Evolutionary conservation across 2,888 invertebrate genomes (phyloP).

Genomic region (Zele albiditarsus): DNA sequence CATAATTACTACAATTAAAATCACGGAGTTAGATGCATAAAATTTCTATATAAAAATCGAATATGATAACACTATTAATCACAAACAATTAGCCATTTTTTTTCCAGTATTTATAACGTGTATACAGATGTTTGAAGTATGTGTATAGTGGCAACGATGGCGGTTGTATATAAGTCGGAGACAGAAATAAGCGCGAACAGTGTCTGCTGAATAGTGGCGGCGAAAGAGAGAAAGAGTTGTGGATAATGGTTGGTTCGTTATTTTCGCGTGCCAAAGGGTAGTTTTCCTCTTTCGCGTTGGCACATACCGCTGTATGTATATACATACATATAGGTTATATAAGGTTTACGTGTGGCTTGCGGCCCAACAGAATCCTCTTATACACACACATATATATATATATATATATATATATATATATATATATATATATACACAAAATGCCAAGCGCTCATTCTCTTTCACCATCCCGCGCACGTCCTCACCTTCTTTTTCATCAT

Average conservation of each 20-base stretch:
- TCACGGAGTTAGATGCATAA: conserved; percentile 46
- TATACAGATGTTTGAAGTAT: not conserved
- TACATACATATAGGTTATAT: conserved; percentile 41
- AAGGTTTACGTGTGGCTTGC: conserved; percentile 57
- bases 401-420: not conserved
- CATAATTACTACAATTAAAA: not conserved
- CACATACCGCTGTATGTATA: not conserved
- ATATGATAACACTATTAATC: conserved; percentile 60
- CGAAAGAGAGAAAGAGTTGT: conserved; percentile 22
- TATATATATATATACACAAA: not conserved
- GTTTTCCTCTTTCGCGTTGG: conserved; percentile 57
- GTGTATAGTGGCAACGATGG: not conserved
- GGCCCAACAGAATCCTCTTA: conserved; percentile 41
- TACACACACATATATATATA: not conserved
- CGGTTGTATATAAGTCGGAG: not conserved
- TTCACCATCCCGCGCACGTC: conserved; percentile 1
- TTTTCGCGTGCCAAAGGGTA: conserved; percentile 67
- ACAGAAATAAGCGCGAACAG: conserved; percentile 12
- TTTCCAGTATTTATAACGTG: not conserved
- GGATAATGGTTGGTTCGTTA: conserved; percentile 64
- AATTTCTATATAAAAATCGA: conserved; percentile 62
- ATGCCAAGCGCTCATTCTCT: conserved; percentile 17
- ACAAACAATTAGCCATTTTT: conserved; percentile 65
- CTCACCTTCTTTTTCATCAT: conserved; percentile 10
- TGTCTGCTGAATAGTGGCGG: conserved; percentile 11